Base-by-base conservation (phyloP, 2,797 vertebrate species). In the Peromyscus nudipes region DNA sequence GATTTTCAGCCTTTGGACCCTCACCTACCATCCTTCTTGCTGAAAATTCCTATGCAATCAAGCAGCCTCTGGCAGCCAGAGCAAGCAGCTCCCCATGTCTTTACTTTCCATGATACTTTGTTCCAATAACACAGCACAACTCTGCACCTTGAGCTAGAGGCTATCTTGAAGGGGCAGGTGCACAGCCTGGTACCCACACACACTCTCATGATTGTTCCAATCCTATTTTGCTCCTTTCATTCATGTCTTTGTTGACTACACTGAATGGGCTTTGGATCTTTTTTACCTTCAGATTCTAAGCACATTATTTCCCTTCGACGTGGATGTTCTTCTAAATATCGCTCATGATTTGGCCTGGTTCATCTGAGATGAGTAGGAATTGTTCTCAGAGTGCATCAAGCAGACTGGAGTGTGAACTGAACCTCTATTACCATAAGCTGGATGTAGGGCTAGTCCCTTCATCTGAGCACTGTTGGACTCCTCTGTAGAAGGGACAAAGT, bases 201-300 rank as follows among this genome's bases (percentile, higher is more conserved):
- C 14, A 31, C 75, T 34, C 25, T 77, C 71, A 37, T 57, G 34
- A 81, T 29, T 46, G 55, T 71, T 27, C 71, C 77, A 86, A 19
- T 0, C 0, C 40, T 31, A 5, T 34, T 77, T 85, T 73, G 52
- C 40, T 79, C 10, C 65, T 29, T 52, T 23, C 1, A 4, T 65
- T 31, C 2, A 55, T 27, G 49, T n/a, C 75, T 96, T 55, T 29
- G 60, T 16, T 82, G 87, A 29, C 69, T 85, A 23, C 31, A 75
- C 19, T 40, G 92, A 23, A 43, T 75, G n/a, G 43, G 37, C 81
- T 82, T 92, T 81, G 27, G 49, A 81, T 79, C 62, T 55, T 93
- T 92, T 91, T 81, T 67, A 34, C 29, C 83, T 95, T 92, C 57
- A 77, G 46, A 96, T 80, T 86, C 64, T 89, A 94, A 93, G 34